Base-by-base conservation (phyloP, 2,888 invertebrate species). In the Geotrupes spiniger region DNA sequence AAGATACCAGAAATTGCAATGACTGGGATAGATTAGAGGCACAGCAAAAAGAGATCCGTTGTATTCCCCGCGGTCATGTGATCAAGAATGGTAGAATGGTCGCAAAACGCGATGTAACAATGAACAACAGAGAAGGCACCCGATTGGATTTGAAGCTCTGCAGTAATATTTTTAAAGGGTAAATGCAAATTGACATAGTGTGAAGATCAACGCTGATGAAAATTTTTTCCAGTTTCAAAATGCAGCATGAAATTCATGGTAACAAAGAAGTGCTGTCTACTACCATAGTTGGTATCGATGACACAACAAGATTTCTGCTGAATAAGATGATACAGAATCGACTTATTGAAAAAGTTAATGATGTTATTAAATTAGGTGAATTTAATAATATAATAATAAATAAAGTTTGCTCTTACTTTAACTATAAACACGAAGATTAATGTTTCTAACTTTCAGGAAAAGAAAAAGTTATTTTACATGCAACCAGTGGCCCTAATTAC, bases 401-500 rank as follows among this genome's bases (percentile, higher is more conserved):
- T n/a, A n/a, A n/a, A n/a, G n/a, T n/a, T n/a, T n/a, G n/a, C n/a
- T n/a, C n/a, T n/a, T n/a, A n/a, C n/a, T n/a, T n/a, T n/a, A n/a
- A n/a, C n/a, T n/a, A n/a, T n/a, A n/a, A n/a, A n/a, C n/a, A n/a
- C n/a, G n/a, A n/a, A n/a, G n/a, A n/a, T n/a, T n/a, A n/a, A n/a
- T n/a, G n/a, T n/a, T n/a, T n/a, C n/a, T n/a, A n/a, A n/a, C n/a
- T n/a, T n/a, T n/a, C 49, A 68, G 71, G 71, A n/a, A 82, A 91
- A 74, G 97, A 97, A 73, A 93, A 96, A 1, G 89, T 96, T 59
- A 92, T 97, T 1, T 80, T 96, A 56, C 93, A 96, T 71, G 94
- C 92, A 0, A 78, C 81, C 46, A 76, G 79, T 1, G 80, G 82
- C 60, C 73, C 75, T 2, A 70, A 73, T 5, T 81, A 82, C 74